These are phyloP conservation scores for Artemisiospiza belli DNA, from an alignment of 2,113 vertebrate species.

Conservation along the genomic window DNA sequence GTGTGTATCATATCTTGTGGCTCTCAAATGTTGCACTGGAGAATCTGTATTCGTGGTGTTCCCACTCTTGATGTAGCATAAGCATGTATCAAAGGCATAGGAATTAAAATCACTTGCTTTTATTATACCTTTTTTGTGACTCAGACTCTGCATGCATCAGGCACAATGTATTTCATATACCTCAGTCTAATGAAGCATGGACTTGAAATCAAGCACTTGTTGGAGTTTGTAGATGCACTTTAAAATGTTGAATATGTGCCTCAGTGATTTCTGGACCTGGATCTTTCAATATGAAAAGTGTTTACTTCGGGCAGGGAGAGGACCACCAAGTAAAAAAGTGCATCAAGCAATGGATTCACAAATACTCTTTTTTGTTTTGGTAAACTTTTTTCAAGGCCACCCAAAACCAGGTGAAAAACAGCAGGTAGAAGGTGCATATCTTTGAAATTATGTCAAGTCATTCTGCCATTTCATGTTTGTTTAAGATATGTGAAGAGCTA, in stretches of 20 bases:
- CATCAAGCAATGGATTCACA: neutral
- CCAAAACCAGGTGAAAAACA: neutral
- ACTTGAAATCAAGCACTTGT: neutral
- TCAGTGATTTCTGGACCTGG: neutral
- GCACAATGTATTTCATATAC: neutral
- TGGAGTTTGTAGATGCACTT: neutral
- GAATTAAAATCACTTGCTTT: neutral
- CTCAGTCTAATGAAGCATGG: neutral
- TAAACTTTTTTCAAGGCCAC: neutral
- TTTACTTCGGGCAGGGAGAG: neutral
- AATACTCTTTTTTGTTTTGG: neutral
- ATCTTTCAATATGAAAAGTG: neutral
- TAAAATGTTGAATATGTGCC: neutral
- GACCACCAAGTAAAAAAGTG: neutral
- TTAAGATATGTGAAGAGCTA: neutral
- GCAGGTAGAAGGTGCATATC: neutral
- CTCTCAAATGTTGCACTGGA: neutral
- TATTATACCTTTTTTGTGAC: neutral
- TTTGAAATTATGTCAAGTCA: neutral
- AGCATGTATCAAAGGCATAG: neutral
- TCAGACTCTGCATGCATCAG: neutral
- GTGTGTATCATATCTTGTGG: neutral
- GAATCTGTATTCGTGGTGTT: neutral
- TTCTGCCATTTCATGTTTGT: neutral
- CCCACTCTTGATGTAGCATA: neutral